Conservation (phyloP, 2,797 vertebrate genomes). For the Lerista edwardsae region DNA sequence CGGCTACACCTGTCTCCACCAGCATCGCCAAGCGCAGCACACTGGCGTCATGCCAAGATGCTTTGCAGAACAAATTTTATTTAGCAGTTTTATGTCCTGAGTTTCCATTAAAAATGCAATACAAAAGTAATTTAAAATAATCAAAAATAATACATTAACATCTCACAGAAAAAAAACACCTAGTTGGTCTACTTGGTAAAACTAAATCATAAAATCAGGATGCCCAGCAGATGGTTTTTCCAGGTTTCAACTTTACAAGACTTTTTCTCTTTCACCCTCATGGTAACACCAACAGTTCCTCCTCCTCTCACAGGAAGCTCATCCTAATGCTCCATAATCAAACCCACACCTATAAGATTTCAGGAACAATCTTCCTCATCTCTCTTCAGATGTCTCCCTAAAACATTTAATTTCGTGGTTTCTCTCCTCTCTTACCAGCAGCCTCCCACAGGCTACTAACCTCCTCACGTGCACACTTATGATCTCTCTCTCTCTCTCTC, state of each 20-base stretch:
- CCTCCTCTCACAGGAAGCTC: not conserved
- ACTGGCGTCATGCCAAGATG: not conserved
- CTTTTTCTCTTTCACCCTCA: not conserved
- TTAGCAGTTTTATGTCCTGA: not conserved
- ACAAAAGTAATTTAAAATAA: not conserved
- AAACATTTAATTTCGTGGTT: not conserved
- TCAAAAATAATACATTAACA: not conserved
- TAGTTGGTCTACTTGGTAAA: not conserved
- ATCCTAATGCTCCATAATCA: too few species aligned
- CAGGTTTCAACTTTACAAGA: not conserved
- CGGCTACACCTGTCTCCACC: not conserved
- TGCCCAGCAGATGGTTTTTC: not conserved
- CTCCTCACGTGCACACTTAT: not conserved
- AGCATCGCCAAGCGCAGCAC: too few species aligned
- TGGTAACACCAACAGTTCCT: not conserved
- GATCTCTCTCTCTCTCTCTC: not conserved
- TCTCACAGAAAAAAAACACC: not conserved
- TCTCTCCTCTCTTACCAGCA: not conserved
- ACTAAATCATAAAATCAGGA: not conserved
- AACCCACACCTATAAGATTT: not conserved
- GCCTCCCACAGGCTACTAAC: not conserved
- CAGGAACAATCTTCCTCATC: not conserved
- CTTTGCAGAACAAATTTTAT: not conserved
- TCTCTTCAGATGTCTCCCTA: not conserved
- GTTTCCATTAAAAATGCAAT: not conserved